Conservation (phyloP, 2,113 vertebrate species). For the Arothron firmamentum region DNA sequence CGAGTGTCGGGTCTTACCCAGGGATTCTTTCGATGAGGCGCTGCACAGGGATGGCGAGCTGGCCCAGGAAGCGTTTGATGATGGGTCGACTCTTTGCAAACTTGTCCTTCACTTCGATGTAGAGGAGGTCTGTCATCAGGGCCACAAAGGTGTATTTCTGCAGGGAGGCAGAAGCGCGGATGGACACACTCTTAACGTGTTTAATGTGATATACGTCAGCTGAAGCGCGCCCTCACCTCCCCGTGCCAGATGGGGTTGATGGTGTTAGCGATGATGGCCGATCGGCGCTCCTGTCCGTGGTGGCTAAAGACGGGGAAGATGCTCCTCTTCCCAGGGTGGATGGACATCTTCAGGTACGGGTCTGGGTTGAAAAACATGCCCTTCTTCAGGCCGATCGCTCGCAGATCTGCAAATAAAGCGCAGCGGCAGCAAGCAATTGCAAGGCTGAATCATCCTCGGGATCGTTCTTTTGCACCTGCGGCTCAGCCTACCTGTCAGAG, state of each 20-base stretch:
- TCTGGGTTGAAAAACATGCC: constrained; percentile 99
- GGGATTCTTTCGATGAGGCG: constrained; percentile 90
- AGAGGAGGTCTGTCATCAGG: constrained; percentile 94
- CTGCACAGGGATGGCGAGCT: constrained; percentile 94
- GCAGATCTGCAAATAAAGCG: constrained; percentile 79
- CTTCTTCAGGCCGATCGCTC: constrained; percentile 93
- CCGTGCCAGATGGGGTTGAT: constrained; percentile 95
- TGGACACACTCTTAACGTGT: neutral
- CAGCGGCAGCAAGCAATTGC: neutral
- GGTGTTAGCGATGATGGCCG: constrained; percentile 95
- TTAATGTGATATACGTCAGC: too few species aligned
- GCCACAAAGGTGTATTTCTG: constrained; percentile 99
- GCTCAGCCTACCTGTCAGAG: constrained; percentile 83
- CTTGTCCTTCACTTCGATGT: constrained; percentile 99
- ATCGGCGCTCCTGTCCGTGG: constrained; percentile 92
- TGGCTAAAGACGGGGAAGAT: constrained; percentile 94
- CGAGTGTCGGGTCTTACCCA: constrained; percentile 75
- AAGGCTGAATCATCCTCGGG: too few species aligned
- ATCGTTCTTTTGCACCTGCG: too few species aligned
- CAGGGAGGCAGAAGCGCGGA: constrained; percentile 41
- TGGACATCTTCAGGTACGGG: constrained; percentile 98
- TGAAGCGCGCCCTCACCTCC: constrained; percentile 76
- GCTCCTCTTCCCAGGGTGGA: constrained; percentile 96
- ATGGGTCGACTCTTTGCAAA: constrained; percentile 99
- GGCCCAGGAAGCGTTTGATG: constrained; percentile 97